Evolutionary conservation across 2,888 invertebrate species (phyloP).

Genomic region (Volucella inanis): DNA sequence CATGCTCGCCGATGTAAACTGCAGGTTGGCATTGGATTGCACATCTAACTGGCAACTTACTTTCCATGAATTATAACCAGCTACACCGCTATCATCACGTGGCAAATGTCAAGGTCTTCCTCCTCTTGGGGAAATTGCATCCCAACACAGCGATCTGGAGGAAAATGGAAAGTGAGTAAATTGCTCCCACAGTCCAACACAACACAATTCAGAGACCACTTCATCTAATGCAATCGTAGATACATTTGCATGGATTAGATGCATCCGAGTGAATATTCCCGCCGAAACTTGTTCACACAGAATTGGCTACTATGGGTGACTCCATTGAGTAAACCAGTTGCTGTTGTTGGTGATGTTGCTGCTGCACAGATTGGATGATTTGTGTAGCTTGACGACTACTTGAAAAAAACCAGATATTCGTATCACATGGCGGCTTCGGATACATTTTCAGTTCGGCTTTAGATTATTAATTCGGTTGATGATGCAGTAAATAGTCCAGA

Average conservation of each 20-base stretch:
- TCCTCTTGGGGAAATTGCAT: conserved; percentile 23
- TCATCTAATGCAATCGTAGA: conserved; percentile 19
- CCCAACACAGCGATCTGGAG: conserved; percentile 15
- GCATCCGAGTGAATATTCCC: background rate
- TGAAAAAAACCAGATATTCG: no score
- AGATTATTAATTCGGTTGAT: background rate
- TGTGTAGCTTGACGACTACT: no score
- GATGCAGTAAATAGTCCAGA: conserved; percentile 6
- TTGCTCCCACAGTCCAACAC: conserved; percentile 53
- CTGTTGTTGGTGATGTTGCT: background rate
- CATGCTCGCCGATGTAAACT: conserved; percentile 9
- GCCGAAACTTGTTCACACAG: conserved; percentile 58
- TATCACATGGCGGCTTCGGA: no score
- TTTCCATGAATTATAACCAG: conserved; percentile 57
- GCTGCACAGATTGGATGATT: no score
- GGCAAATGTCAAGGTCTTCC: conserved; percentile 72
- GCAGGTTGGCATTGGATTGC: conserved; percentile 50
- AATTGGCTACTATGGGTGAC: conserved; percentile 14
- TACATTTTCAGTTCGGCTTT: conserved; percentile 4
- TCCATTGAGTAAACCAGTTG: conserved; percentile 51
- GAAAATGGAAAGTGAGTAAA: conserved; percentile 74
- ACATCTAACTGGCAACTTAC: conserved; percentile 59
- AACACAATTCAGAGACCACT: conserved; percentile 17
- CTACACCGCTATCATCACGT: conserved; percentile 19
- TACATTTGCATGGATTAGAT: conserved; percentile 57